Evolutionary conservation across 2,888 invertebrate genomes (phyloP), one percentile per base, ranked within the genome.

Genomic region (Torymus tubicola): DNA sequence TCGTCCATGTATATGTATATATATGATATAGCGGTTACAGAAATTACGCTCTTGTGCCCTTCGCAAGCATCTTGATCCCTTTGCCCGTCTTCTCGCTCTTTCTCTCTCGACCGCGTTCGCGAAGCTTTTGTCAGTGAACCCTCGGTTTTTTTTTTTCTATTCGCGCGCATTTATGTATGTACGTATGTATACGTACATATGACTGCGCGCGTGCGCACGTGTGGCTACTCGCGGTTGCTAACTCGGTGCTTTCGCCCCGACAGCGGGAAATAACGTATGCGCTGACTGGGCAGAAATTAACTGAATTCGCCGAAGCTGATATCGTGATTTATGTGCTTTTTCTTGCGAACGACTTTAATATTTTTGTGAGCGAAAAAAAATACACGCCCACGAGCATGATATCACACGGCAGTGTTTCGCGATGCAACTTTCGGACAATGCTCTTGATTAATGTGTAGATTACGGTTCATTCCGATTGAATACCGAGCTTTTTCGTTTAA

Each of bases 251-350:
- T 70, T 76, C 14, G 64, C 64, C 21, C 12, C 13, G 64, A 55
- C 61, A 63, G 55, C 55, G 58, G 60, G 31, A 67, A 57, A 77
- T 77, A 77, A 64, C 64, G 64, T 70, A 77, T 73, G 67, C 73
- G 79, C 79, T 79, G 79, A 79, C 79, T 69, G 16, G 8, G 74
- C 79, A 79, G 63, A 79, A 79, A 79, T 79, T 79, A 74, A 79
- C 73, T 79, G 73, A 69, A 79, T 64, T 74, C 79, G 64, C 50
- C 68, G 68, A 61, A 42, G 52, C 73, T 63, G 79, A 68, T 74
- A 79, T 74, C 57, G 31, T 68, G 73, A 79, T 79, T 79, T 79
- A 79, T 74, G 79, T 63, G 50, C 52, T 63, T 74, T 74, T 69
- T 57, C 53, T 64, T 31, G 14, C 11, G 52, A 12, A 21, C 18